Evolutionary conservation across 2,797 vertebrate species (phyloP), one percentile per base, ranked within the genome.

Genomic region (Threskiornis aethiopicus): DNA sequence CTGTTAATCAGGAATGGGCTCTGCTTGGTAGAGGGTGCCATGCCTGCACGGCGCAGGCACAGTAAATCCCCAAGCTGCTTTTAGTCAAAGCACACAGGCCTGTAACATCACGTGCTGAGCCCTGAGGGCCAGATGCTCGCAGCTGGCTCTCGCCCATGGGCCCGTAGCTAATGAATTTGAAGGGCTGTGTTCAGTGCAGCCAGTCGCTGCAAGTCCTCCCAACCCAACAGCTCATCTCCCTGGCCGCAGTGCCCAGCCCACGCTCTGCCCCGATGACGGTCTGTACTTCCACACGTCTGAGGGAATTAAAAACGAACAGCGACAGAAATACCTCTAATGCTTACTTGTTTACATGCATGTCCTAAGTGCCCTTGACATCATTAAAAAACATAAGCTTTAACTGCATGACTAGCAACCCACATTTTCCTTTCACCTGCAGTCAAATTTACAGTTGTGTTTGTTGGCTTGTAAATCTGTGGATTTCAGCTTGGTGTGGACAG

Each of bases 391-490:
- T 86, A 85, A 51, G 59, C 73, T 94, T 90, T 93, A 92, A 87
- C 81, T 64, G 75, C 64, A 37, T 21, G 83, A 77, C 84, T 87
- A 80, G 61, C 55, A 76, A 47, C 59, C 42, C 33, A 29, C 57
- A 46, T 93, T 96, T 92, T 91, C 75, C 92, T 96, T 94, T 84
- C 95, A 94, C 89, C 89, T 96, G 86, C 86, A 2, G 5, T 90
- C 67, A 87, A 77, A 95, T 96, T 95, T 92, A 96, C 57, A 75
- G 78, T 87, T 80, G 69, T 42, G 55, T 93, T 93, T 91, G 86
- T 86, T 96, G 94, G 90, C 95, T 89, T 94, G 89, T 93, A 95
- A 97, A 93, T 55, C 57, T 2, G 4, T 4, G 51, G 79, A 73
- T 94, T 87, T 83, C 76, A 65, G 69, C 69, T 93, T 6, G 0